These are phyloP conservation scores for Drosophila sucinea DNA, from an alignment of 1,140 invertebrate species.

Conservation along the genomic window DNA sequence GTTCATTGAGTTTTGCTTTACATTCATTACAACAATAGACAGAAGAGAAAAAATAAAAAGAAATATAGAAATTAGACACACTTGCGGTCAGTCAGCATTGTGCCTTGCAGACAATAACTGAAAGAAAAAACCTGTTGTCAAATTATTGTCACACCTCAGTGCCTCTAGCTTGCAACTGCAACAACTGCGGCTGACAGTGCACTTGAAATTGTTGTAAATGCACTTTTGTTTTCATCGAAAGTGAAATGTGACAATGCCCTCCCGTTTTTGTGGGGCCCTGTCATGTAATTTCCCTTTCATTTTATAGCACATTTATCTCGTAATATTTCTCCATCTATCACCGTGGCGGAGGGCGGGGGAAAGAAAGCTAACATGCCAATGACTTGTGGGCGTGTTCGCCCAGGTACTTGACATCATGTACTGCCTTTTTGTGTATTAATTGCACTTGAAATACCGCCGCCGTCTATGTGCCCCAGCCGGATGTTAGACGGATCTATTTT, in stretches of 20 bases:
- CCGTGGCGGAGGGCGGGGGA: neutral
- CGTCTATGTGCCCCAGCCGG: conserved; percentile 1
- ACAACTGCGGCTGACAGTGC: conserved; percentile 16
- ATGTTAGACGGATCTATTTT: conserved; percentile 6
- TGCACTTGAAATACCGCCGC: conserved; percentile 11
- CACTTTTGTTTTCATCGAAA: conserved; percentile 53
- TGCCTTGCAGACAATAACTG: conserved; percentile 1
- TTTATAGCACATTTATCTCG: conserved; percentile 40
- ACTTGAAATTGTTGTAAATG: conserved; percentile 15
- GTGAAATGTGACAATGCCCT: conserved; percentile 80
- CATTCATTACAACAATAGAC: conserved; percentile 28
- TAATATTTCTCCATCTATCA: conserved; percentile 4
- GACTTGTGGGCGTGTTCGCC: conserved; percentile 19
- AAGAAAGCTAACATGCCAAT: conserved; percentile 42
- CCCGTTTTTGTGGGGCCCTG: conserved; percentile 24
- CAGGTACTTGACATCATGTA: neutral
- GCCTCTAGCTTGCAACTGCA: conserved; percentile 23
- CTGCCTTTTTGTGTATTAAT: conserved; percentile 40
- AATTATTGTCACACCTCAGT: conserved; percentile 64
- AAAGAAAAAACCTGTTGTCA: conserved; percentile 41
- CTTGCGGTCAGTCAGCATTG: conserved; percentile 62
- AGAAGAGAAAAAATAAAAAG: conserved; percentile 30
- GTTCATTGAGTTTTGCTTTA: conserved; percentile 49
- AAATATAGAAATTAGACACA: conserved; percentile 73
- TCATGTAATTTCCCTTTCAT: conserved; percentile 70